Base-by-base conservation (phyloP, 2,797 vertebrate species). In the Spondyliosoma cantharus region DNA sequence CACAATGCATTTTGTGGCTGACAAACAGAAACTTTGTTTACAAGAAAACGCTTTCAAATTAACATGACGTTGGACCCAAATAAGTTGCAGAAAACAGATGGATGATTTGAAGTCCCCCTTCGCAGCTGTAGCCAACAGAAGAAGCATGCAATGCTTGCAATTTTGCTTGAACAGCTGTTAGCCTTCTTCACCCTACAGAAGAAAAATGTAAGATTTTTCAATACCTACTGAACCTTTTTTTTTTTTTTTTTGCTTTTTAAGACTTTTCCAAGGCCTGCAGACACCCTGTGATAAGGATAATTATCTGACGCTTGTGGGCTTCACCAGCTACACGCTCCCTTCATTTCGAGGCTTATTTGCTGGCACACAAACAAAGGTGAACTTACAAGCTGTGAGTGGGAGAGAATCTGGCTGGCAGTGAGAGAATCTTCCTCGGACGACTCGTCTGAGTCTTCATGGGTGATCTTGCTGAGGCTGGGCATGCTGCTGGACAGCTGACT, bases 391-490 rank as follows among this genome's bases (percentile, higher is more conserved):
- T 94, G 95, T 6, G 97, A 97, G 75, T 95, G 96, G 87, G 96
- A 96, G 89, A 99, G 93, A 80, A 96, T 96, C 91, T 97, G 98
- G 91, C 97, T 97, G 91, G 96, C 92, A 1, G 95, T 95, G 83
- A 98, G 96, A 27, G 96, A 97, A 80, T 99, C 98, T 86, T 99
- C 98, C 84, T 95, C 95, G 0, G 97, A 99, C 2, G 97, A 99
- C 73, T 98, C 97, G 37, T 98, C 98, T 0, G 97, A 99, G 87
- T 99, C 97, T 87, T 93, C 89, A 53, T 76, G 90, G 92, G 95
- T 87, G 84, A 96, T 92, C 89, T 96, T 96, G 88, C 89, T 96
- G 57, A 98, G 96, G 90, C 96, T 96, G 90, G 96, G 96, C 63
- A 95, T 95, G 90, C 96, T 96, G 92, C 94, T 96, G 0, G 96